Evolutionary conservation across 2,888 invertebrate species (phyloP).

Genomic region (Spilarctia lutea): DNA sequence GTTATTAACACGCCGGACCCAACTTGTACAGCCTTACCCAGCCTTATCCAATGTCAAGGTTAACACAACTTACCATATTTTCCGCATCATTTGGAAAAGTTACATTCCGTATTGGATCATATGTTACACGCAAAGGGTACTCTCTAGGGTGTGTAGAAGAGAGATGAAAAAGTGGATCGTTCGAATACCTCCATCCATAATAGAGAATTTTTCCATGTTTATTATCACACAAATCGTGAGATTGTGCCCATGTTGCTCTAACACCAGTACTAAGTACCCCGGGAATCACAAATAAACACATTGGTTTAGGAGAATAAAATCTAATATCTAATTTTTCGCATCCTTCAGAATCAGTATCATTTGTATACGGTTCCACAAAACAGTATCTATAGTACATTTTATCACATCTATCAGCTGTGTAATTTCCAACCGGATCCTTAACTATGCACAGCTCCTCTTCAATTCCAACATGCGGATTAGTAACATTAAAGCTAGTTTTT

Average conservation of each 20-base stretch:
- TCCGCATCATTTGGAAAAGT: not conserved
- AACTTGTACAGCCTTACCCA: not conserved
- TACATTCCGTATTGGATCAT: conserved; percentile 43
- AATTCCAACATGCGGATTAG: conserved; percentile 51
- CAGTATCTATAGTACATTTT: conserved; percentile 76
- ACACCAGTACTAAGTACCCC: conserved; percentile 66
- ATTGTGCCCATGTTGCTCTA: conserved; percentile 76
- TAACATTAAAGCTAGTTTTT: conserved; percentile 61
- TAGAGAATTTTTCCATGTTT: conserved; percentile 69
- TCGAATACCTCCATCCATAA: conserved; percentile 79
- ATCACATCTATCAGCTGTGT: conserved; percentile 70
- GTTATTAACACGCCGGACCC: too few species aligned
- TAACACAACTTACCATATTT: conserved; percentile 10
- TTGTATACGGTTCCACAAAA: conserved; percentile 68
- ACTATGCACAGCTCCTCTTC: conserved; percentile 73
- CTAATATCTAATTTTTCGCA: conserved; percentile 63
- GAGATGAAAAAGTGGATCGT: conserved; percentile 60
- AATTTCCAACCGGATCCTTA: conserved; percentile 65
- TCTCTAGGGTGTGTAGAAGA: conserved; percentile 49
- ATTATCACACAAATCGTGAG: conserved; percentile 66
- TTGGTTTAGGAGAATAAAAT: conserved; percentile 71
- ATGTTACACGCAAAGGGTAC: conserved; percentile 70
- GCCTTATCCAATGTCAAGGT: not conserved
- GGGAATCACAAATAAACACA: conserved; percentile 66
- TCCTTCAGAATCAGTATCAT: conserved; percentile 57